Evolutionary conservation across 1,140 invertebrate species (phyloP).

Genomic region (Dolichoris vasculosae): DNA sequence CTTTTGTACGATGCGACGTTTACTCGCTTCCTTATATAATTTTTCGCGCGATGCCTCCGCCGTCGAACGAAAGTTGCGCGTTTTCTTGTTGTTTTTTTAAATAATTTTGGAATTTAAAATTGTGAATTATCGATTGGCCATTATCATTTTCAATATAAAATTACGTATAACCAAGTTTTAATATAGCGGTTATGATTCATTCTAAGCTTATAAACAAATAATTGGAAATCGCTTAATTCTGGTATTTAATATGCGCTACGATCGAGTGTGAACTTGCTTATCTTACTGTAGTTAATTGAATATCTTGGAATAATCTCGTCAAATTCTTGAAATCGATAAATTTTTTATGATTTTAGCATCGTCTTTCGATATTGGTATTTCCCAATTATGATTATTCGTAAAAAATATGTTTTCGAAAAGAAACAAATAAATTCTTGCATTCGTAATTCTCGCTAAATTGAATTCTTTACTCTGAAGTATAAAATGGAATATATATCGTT

Average conservation of each 20-base stretch:
- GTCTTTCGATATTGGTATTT: not conserved
- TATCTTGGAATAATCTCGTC: not conserved
- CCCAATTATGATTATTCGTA: not conserved
- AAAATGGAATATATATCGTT: not conserved
- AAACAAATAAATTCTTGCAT: too few relatives aligned
- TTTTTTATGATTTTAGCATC: not conserved
- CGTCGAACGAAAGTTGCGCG: not conserved
- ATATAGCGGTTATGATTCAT: too few relatives aligned
- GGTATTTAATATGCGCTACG: not conserved
- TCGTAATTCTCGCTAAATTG: not conserved
- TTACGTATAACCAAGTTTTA: too few relatives aligned
- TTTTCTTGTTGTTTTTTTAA: not conserved
- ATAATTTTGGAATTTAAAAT: not conserved
- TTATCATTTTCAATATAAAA: too few relatives aligned
- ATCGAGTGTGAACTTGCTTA: too few relatives aligned
- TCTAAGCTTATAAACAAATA: too few relatives aligned
- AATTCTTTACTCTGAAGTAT: not conserved
- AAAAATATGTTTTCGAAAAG: not conserved
- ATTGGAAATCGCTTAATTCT: not conserved
- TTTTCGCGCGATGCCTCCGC: not conserved
- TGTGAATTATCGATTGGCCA: too few relatives aligned
- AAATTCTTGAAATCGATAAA: not conserved
- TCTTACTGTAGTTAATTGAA: not conserved
- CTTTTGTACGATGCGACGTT: not conserved
- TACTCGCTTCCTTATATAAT: conserved; percentile 27